Percentiles rank a stretch among this genome's conserved stretches.
Conservation (phyloP, 2,888 invertebrate genomes). For the Hartigia nigra region DNA sequence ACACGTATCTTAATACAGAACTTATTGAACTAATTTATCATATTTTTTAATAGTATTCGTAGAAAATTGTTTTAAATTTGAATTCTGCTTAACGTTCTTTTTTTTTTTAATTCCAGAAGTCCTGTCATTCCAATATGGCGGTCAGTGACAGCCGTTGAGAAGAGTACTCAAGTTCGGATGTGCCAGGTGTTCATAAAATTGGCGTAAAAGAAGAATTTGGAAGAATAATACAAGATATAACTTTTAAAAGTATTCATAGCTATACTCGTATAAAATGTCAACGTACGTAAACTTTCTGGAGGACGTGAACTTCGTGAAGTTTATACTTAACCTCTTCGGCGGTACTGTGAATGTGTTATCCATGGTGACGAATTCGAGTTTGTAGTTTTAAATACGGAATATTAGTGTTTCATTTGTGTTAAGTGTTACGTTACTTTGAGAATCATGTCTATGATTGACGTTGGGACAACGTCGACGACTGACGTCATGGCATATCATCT, state of each 20-base stretch:
- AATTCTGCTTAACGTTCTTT: not conserved
- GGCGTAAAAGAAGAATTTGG: not conserved
- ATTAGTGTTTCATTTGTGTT: not conserved
- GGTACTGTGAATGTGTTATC: not conserved
- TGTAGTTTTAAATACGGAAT: not conserved
- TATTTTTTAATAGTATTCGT: not conserved
- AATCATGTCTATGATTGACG: not conserved
- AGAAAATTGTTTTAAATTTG: not conserved
- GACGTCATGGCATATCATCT: not conserved
- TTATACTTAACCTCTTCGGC: not conserved
- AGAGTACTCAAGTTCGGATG: not conserved
- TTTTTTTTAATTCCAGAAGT: not conserved
- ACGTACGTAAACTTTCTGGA: not conserved
- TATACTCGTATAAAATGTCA: not conserved
- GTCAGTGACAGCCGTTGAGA: not conserved
- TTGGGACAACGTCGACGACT: not conserved
- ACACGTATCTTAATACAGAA: not conserved
- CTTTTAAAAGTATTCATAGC: not conserved
- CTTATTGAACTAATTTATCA: not conserved
- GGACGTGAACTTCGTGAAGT: not conserved
- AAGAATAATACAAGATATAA: not conserved
- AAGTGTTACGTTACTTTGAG: not conserved
- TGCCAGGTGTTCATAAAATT: not conserved
- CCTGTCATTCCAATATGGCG: not conserved
- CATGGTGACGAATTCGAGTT: not conserved